Conservation (phyloP, 2,797 vertebrate genomes). For the Gadopsis marmoratus region DNA sequence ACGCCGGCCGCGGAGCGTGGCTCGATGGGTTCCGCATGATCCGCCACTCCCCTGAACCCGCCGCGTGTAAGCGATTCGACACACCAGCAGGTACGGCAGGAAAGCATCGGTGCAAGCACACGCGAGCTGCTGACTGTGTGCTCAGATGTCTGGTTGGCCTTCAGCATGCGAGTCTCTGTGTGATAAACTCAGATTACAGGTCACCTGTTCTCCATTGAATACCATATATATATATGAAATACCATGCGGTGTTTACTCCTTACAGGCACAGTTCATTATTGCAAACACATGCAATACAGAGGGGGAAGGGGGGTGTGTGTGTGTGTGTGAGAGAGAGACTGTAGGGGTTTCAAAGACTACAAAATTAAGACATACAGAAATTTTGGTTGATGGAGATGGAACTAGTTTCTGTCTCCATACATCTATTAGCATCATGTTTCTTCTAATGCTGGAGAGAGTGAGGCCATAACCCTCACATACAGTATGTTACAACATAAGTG, state of each 20-base stretch:
- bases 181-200: conserved; percentile 51
- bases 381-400: conserved; percentile 52
- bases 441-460: conserved; percentile 25
- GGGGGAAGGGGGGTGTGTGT: background rate
- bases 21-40: conserved; percentile 53
- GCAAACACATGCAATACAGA: conserved; percentile 62
- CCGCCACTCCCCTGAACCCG: conserved; percentile 31
- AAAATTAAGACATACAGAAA: conserved; percentile 27
- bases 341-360: conserved; percentile 3
- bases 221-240: background rate
- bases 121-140: conserved; percentile 29
- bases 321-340: background rate
- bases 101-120: conserved; percentile 28
- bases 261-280: conserved; percentile 57
- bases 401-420: conserved; percentile 8
- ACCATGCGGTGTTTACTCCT: conserved; percentile 44
- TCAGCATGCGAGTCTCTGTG: conserved; percentile 18
- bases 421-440: conserved; percentile 28
- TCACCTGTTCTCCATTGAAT: conserved; percentile 68
- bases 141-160: conserved; percentile 17
- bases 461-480: conserved; percentile 22
- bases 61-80: conserved; percentile 71
- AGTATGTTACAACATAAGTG: conserved; percentile 14
- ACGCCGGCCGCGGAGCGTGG: conserved; percentile 21
- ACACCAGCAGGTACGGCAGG: conserved; percentile 49